Conservation (phyloP, 1,140 invertebrate species). For the Diprion similis region DNA sequence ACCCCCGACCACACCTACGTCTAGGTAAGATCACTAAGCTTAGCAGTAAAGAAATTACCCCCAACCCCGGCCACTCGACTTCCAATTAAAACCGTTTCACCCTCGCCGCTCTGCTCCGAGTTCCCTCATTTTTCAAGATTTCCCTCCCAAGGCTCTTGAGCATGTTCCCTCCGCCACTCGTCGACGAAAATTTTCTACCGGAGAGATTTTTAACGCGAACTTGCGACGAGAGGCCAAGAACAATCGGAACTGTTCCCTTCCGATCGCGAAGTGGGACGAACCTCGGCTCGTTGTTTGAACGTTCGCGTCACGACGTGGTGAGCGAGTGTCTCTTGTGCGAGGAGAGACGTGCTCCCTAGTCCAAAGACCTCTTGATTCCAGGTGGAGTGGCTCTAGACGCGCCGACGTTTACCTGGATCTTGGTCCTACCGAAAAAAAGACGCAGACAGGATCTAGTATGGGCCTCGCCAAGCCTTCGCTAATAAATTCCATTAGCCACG, state of each 20-base stretch:
- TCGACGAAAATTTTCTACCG: neutral
- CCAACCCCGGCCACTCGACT: slow-evolving; percentile 24
- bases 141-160: neutral
- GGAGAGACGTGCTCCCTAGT: too few species aligned
- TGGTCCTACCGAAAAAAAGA: neutral
- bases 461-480: slow-evolving; percentile 36
- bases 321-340: neutral
- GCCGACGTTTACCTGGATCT: neutral
- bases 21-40: neutral
- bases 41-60: slow-evolving; percentile 33
- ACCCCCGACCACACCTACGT: neutral
- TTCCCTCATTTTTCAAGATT: slow-evolving; percentile 16
- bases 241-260: neutral
- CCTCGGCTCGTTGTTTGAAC: neutral
- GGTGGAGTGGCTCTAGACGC: neutral
- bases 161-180: neutral
- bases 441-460: neutral
- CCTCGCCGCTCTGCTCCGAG: slow-evolving; percentile 24
- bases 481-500: slow-evolving; percentile 61
- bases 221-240: neutral
- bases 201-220: neutral
- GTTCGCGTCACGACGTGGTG: neutral
- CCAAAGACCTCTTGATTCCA: neutral
- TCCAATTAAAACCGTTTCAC: slow-evolving; percentile 51
- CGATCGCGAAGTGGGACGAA: too few species aligned